Base-by-base conservation (phyloP, 1,140 invertebrate species). In the Battus philenor region DNA sequence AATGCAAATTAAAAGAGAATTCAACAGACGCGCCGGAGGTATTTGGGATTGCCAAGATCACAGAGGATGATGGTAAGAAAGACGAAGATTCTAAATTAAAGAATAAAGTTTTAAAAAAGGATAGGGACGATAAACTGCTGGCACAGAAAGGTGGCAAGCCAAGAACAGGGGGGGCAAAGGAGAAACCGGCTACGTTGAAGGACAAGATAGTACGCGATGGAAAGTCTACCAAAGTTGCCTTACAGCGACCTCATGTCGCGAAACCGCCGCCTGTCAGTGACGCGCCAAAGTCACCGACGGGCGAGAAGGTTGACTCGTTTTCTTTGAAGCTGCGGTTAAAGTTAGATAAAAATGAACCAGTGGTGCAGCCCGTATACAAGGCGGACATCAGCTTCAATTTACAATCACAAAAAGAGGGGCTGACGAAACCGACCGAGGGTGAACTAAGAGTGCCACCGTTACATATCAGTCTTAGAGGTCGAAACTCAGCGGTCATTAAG, bases 401-500 rank as follows among this genome's bases (percentile, higher is more conserved):
- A 41, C 73, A 65, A 41, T 44, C 53, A 4, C 38, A 27, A 15
- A 78, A 77, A 47, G 64, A 59, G 7, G 74, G 77, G 16, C 10
- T 41, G 17, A 16, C 22, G 4, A 77, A 80, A 38, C 49, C 76
- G n/a, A 73, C 79, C 1, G 88, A 88, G 1, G 9, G 27, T 47
- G 94, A 95, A 62, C 91, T 93, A 1, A 87, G 94, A 46, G 95
- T 97, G 10, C 95, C 95, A 12, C 95, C 95, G 1, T 85, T 97
- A 62, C 95, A 97, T 69, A 97, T 97, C 61, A 95, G 94, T 36
- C 81, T 97, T 32, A 87, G 94, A 50, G 95, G 95, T 4, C 87
- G 93, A 30, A 95, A 95, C 81, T 93, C 93, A 8, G 93, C 93
- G n/a, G 93, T 97, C 18, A 95, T 97, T 34, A 94, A 94, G 50